A percentile compares a stretch with the other conserved stretches of the same genome.
Conservation (phyloP, 2,888 invertebrate species). For the Ophonus ardosiacus region DNA sequence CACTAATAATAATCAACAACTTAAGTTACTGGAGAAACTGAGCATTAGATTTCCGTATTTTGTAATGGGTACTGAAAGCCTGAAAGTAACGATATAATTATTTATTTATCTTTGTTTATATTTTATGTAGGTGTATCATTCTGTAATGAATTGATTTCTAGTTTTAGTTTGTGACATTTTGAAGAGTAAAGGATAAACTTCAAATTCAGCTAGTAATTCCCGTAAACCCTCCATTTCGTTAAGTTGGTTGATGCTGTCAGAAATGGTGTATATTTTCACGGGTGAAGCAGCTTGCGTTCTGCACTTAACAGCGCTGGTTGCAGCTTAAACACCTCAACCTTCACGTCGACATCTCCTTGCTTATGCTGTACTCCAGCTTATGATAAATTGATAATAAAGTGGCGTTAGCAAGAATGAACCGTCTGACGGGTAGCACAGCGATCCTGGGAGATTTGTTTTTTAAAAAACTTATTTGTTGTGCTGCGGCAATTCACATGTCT, state of each 20-base stretch:
- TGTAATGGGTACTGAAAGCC: too few species aligned
- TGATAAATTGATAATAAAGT: conserved; percentile 59
- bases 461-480: conserved; percentile 59
- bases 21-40: too few species aligned
- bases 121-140: too few species aligned
- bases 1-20: too few species aligned
- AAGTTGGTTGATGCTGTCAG: neutral
- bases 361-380: conserved; percentile 10
- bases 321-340: conserved; percentile 4
- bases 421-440: conserved; percentile 35
- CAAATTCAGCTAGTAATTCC: neutral
- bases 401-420: conserved; percentile 53
- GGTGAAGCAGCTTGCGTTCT: neutral
- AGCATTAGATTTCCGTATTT: too few species aligned
- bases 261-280: neutral
- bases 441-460: conserved; percentile 57
- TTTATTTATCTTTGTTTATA: too few species aligned
- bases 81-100: too few species aligned
- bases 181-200: neutral
- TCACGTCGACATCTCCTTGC: neutral
- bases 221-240: neutral
- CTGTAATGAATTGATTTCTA: too few species aligned
- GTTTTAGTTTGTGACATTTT: too few species aligned
- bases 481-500: conserved; percentile 57
- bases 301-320: conserved; percentile 15